Conservation (phyloP, 2,797 vertebrate species). For the Podargus strigoides region DNA sequence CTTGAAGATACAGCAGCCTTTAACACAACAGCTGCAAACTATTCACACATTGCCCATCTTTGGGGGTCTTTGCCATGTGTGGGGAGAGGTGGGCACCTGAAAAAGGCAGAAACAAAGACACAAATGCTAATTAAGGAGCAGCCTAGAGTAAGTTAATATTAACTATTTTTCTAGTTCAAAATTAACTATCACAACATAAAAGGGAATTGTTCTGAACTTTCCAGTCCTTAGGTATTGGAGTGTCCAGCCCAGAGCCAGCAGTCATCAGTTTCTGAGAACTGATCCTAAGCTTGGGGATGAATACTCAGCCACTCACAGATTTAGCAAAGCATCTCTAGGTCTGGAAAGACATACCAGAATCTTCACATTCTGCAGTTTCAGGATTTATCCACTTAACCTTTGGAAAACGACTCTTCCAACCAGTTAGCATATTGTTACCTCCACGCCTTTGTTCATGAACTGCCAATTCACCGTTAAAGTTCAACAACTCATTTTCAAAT, state of each 20-base stretch:
- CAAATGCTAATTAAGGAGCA: background rate
- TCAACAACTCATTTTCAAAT: background rate
- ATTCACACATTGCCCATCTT: background rate
- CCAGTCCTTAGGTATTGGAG: fast-evolving
- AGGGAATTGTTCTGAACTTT: background rate
- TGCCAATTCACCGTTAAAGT: background rate
- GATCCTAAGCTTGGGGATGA: background rate
- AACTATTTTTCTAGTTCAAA: background rate
- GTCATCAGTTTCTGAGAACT: background rate
- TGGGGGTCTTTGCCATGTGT: fast-evolving
- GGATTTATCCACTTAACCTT: background rate
- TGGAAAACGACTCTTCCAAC: background rate
- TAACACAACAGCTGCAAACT: background rate
- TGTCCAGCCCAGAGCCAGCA: background rate
- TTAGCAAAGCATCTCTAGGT: background rate
- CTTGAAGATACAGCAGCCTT: background rate
- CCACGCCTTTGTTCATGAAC: background rate
- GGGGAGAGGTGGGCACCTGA: background rate
- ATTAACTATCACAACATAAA: background rate
- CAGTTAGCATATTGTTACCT: background rate
- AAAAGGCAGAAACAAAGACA: background rate
- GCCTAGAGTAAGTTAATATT: background rate
- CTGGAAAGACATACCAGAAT: background rate
- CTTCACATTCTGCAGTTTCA: background rate
- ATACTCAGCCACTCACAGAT: background rate